phyloP scores from a whole-genome alignment of 2,113 vertebrate species.

The Sprattus sprattus region DNA sequence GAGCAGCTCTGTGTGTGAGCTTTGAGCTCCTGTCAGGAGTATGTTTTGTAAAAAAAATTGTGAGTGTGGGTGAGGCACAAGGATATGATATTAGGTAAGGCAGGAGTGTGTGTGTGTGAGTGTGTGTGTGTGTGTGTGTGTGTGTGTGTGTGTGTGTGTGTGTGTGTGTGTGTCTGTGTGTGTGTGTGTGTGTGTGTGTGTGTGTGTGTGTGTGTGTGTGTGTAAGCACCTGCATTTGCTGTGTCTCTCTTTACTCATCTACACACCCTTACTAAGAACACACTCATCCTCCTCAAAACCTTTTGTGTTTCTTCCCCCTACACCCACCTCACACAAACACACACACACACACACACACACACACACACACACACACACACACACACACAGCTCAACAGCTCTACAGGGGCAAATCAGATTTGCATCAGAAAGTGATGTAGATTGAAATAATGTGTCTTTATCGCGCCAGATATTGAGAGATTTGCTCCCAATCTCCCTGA shows the following conservation, averaged over 20 bases:
- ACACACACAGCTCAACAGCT: slow-evolving; percentile 67
- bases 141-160: neutral
- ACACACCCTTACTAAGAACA: neutral
- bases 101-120: neutral
- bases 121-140: neutral
- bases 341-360: neutral
- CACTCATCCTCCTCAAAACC: neutral
- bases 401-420: slow-evolving; percentile 85
- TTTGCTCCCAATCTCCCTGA: slow-evolving; percentile 91
- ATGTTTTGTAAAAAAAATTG: too few relatives aligned
- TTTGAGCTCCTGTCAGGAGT: neutral
- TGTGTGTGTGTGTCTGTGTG: too few relatives aligned
- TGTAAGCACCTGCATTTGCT: neutral
- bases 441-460: slow-evolving; percentile 92
- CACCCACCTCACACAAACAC: neutral
- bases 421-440: slow-evolving; percentile 89
- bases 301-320: neutral
- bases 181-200: neutral
- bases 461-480: slow-evolving; percentile 86
- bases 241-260: neutral
- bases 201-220: slow-evolving; percentile 7
- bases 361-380: neutral
- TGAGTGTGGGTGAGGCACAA: neutral
- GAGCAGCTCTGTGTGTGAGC: too few relatives aligned
- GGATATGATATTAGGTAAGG: too few relatives aligned